These are phyloP conservation scores for Lithophane leautieri DNA, from an alignment of 2,888 invertebrate species.

Conservation along the genomic window DNA sequence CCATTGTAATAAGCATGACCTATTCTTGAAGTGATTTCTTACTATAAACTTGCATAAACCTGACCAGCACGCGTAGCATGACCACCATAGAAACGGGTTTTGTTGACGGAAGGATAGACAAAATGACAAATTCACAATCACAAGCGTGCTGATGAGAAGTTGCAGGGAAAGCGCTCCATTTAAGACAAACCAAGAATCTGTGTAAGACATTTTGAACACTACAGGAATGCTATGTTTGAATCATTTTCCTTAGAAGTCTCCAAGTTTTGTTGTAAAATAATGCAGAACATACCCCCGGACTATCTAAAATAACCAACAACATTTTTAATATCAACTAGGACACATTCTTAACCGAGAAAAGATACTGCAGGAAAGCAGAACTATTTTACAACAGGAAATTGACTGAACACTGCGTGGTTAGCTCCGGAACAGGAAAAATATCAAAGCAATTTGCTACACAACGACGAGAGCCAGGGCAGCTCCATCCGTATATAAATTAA, in stretches of 20 bases:
- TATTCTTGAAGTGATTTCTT: neutral
- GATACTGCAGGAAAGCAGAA: conserved; percentile 30
- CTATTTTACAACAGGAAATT: conserved; percentile 48
- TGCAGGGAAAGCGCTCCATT: neutral
- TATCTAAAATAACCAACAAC: neutral
- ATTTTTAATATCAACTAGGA: conserved; percentile 4
- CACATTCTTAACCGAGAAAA: conserved; percentile 23
- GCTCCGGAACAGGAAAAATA: conserved; percentile 47
- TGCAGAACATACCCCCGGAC: neutral
- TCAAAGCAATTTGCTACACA: conserved; percentile 33
- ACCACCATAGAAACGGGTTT: too few species aligned
- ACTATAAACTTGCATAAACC: neutral
- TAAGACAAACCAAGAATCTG: neutral
- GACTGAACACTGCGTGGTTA: conserved; percentile 34
- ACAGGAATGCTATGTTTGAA: too few species aligned
- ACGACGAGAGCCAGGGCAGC: conserved; percentile 9
- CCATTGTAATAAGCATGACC: neutral
- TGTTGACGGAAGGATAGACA: too few species aligned
- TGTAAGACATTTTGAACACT: neutral
- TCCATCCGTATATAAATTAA: conserved; percentile 34
- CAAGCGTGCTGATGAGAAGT: neutral
- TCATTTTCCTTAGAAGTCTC: neutral
- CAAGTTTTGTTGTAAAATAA: neutral
- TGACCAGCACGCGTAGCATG: too few species aligned
- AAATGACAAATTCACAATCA: too few species aligned